These are phyloP conservation scores for Hyles euphorbiae DNA, from an alignment of 1,140 invertebrate genomes.

Conservation along the genomic window DNA sequence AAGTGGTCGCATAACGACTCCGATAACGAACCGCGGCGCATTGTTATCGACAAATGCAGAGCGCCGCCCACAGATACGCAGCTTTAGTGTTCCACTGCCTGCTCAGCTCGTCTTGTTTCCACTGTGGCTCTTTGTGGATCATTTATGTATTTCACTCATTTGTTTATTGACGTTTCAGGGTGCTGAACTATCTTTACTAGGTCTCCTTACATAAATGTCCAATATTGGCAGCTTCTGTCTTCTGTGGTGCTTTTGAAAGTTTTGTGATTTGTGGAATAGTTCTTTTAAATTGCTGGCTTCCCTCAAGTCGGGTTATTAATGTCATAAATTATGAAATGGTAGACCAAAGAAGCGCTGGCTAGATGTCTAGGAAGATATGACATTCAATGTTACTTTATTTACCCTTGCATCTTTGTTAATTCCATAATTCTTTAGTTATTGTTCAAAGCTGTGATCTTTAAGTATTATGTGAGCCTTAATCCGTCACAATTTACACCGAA, in stretches of 20 bases:
- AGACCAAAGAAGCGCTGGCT: no score
- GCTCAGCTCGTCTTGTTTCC: not conserved
- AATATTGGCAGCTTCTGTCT: not conserved
- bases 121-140: no score
- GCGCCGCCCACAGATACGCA: constrained; percentile 2
- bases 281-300: not conserved
- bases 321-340: no score
- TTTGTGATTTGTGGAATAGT: not conserved
- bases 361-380: no score
- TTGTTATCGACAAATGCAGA: constrained; percentile 55
- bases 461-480: no score
- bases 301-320: not conserved
- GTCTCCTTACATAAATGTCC: not conserved
- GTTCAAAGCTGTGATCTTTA: no score
- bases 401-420: no score
- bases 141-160: no score
- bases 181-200: not conserved
- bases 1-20: constrained; percentile 55
- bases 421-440: no score
- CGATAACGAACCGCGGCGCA: constrained; percentile 51
- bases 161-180: no score
- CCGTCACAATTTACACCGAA: no score
- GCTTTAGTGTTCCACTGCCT: not conserved
- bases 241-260: not conserved
- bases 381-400: no score